These are phyloP conservation scores for Tetragonula clypearis DNA, from an alignment of 1,140 invertebrate genomes.

Conservation along the genomic window DNA sequence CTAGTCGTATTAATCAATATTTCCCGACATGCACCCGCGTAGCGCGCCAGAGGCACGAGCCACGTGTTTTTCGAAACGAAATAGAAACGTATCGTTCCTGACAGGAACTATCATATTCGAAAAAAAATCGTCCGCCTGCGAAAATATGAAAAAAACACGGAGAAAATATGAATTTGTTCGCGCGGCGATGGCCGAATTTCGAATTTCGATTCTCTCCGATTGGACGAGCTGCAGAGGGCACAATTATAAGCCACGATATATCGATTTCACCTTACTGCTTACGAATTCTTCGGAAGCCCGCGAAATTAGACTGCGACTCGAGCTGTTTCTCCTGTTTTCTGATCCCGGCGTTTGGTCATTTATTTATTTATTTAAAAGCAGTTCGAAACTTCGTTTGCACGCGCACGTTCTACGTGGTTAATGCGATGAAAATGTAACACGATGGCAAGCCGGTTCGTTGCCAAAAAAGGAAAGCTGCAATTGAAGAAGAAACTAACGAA, in stretches of 20 bases:
- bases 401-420: neutral
- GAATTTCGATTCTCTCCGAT: neutral
- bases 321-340: constrained; percentile 1
- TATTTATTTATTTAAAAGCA: constrained; percentile 25
- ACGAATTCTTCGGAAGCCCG: neutral
- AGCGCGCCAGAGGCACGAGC: too few relatives aligned
- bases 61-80: too few relatives aligned
- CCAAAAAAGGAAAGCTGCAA: too few relatives aligned
- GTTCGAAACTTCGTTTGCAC: constrained; percentile 12
- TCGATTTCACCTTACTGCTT: neutral
- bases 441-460: too few relatives aligned
- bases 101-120: neutral
- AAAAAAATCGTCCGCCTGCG: neutral
- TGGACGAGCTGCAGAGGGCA: neutral
- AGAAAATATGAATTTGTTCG: neutral
- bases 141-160: neutral
- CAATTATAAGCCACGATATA: neutral
- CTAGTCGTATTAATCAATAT: too few relatives aligned
- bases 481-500: too few relatives aligned
- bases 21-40: too few relatives aligned
- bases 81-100: neutral
- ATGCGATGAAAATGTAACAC: constrained; percentile 7
- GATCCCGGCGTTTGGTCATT: neutral
- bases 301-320: constrained; percentile 7
- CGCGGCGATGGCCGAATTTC: neutral